Conservation (phyloP, 64 coral and sea anemone species). For the Hydrozoanthus tunicans region DNA sequence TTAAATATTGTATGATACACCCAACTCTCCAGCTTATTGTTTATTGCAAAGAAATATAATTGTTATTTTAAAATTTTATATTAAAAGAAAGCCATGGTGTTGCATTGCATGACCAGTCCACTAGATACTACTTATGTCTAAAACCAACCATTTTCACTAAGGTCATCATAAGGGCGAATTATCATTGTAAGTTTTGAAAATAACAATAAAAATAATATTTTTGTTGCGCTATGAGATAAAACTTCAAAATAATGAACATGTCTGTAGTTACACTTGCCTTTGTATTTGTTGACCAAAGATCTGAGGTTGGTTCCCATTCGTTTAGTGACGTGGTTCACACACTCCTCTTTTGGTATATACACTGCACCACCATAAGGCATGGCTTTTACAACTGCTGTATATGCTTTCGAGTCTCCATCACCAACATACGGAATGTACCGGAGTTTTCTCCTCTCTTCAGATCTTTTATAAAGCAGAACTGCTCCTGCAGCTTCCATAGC, state of each 20-base stretch:
- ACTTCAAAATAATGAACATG: background rate
- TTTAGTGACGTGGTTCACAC: slow-evolving; percentile 73
- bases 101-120: too few species aligned
- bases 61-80: too few species aligned
- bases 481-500: slow-evolving; percentile 63
- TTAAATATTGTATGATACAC: too few species aligned
- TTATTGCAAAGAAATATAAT: too few species aligned
- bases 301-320: slow-evolving; percentile 70
- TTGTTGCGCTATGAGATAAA: background rate
- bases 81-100: too few species aligned
- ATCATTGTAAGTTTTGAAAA: background rate
- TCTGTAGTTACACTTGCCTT: slow-evolving; percentile 51
- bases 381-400: slow-evolving; percentile 35
- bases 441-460: background rate
- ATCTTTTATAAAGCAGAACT: slow-evolving; percentile 38
- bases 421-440: slow-evolving; percentile 65
- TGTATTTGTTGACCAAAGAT: slow-evolving; percentile 53
- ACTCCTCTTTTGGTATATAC: slow-evolving; percentile 78
- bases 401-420: slow-evolving; percentile 69
- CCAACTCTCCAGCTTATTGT: too few species aligned
- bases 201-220: background rate
- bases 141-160: too few species aligned
- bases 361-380: slow-evolving; percentile 67
- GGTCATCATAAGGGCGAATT: background rate
- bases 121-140: too few species aligned